Conservation (phyloP, 2,113 vertebrate genomes). For the Mastomys natalensis region DNA sequence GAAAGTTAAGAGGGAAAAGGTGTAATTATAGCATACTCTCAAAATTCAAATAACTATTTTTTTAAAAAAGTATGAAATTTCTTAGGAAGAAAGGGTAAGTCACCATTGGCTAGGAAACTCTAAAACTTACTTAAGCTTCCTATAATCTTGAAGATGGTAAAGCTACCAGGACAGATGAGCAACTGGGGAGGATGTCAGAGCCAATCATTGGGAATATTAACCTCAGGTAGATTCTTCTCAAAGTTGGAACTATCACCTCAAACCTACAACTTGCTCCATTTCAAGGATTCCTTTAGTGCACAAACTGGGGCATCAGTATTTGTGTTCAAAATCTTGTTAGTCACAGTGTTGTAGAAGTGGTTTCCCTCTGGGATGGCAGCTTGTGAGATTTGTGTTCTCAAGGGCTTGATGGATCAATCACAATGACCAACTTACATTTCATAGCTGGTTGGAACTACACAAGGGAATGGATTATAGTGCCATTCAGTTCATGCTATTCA, state of each 20-base stretch:
- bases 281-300: neutral
- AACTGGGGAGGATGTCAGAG: too few relatives aligned
- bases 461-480: conserved; percentile 29
- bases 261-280: neutral
- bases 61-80: neutral
- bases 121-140: neutral
- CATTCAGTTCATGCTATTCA: neutral
- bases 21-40: neutral
- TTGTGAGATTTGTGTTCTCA: conserved; percentile 23
- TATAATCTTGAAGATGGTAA: neutral
- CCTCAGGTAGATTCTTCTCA: neutral
- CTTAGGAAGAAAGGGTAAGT: neutral
- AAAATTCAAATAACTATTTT: neutral
- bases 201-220: neutral
- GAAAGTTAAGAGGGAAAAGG: neutral
- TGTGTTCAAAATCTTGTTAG: conserved; percentile 1
- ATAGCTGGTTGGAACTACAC: neutral
- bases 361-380: neutral
- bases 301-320: neutral
- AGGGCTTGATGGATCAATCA: neutral
- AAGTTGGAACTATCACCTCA: neutral
- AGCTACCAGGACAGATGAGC: neutral
- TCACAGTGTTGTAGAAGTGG: neutral
- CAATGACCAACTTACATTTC: neutral
- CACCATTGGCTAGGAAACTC: neutral